phyloP scores from a whole-genome alignment of 37 sponge, comb jelly and placozoan genomes.

The Tethya wilhelma region DNA sequence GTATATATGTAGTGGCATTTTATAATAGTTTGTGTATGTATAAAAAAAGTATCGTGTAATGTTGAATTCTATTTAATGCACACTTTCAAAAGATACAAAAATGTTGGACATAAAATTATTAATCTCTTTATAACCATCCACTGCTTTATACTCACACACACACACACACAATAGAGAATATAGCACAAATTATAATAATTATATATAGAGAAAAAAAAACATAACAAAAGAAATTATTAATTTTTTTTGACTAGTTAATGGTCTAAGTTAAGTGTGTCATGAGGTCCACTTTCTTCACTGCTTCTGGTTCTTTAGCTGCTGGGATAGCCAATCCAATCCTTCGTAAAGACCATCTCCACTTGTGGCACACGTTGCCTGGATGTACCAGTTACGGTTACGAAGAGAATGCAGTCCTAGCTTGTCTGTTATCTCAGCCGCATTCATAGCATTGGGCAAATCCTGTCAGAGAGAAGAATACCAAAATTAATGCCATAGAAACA shows the following conservation, averaged over 20 bases:
- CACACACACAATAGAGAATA: neutral
- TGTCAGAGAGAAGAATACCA: constrained; percentile 13
- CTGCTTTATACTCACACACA: constrained; percentile 3
- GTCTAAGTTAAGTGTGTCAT: neutral
- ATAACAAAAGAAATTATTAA: neutral
- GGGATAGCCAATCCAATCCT: constrained; percentile 97
- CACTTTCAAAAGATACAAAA: neutral
- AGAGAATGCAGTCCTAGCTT: constrained; percentile 91
- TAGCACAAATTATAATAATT: neutral
- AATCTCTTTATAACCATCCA: neutral
- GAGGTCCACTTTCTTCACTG: constrained; percentile 4
- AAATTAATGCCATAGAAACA: neutral
- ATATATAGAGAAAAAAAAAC: neutral
- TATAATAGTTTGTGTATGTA: neutral
- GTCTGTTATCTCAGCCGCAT: constrained; percentile 97
- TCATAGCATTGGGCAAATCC: constrained; percentile 99
- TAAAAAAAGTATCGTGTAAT: neutral
- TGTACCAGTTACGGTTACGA: constrained; percentile 95
- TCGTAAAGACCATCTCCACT: constrained; percentile 99
- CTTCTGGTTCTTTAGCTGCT: constrained; percentile 69
- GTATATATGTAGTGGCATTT: neutral
- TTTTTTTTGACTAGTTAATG: neutral
- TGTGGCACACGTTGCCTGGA: constrained; percentile 99
- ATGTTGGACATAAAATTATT: neutral
- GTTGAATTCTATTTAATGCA: neutral